Conservation (phyloP, 2,113 vertebrate genomes). For the Cariama cristata region DNA sequence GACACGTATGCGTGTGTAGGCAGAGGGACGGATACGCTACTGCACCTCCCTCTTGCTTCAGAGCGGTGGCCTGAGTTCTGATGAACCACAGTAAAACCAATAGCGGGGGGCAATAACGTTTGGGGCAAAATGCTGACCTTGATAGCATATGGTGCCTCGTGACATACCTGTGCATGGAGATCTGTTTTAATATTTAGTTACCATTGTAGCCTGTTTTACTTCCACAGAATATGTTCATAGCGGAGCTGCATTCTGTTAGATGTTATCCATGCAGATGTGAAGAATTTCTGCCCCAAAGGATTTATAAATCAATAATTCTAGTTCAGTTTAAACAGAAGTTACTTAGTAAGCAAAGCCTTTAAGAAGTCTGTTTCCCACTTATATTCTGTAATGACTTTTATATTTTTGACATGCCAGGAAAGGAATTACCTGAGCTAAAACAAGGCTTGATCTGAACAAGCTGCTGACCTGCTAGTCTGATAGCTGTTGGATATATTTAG, state of each 20-base stretch:
- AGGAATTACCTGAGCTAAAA: background rate
- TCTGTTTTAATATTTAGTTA: background rate
- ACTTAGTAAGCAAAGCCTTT: background rate
- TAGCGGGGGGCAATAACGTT: rapidly evolving
- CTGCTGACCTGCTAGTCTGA: background rate
- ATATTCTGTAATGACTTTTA: background rate
- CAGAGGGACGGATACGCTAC: background rate
- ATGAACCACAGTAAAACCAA: background rate
- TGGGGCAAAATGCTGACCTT: background rate
- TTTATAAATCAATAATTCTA: background rate
- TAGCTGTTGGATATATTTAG: background rate
- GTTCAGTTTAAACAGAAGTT: background rate
- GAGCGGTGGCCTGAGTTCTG: background rate
- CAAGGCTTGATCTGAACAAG: background rate
- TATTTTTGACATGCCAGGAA: background rate
- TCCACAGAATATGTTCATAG: background rate
- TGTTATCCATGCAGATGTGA: background rate
- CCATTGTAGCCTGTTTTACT: background rate
- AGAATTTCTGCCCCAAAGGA: background rate
- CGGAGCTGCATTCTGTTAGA: background rate
- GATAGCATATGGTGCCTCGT: background rate
- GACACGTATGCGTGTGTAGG: background rate
- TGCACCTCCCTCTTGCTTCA: background rate
- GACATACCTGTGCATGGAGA: background rate
- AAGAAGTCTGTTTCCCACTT: background rate